phyloP scores from a whole-genome alignment of 2,797 vertebrate genomes.

The Mallotus villosus region DNA sequence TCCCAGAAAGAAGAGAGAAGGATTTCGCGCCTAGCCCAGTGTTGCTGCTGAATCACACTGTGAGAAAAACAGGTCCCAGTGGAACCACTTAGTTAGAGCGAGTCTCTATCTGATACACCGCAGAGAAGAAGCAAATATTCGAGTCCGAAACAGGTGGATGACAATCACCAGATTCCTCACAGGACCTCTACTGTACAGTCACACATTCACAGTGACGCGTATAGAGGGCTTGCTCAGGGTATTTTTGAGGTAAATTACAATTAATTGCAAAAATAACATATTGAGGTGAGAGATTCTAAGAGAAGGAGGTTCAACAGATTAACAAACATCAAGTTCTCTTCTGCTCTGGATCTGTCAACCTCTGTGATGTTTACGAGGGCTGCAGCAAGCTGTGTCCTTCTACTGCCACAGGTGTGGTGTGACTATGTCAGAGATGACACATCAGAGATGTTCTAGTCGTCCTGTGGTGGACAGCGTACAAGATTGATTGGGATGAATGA shows the following conservation, averaged over 20 bases:
- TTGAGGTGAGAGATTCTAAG: too few relatives aligned
- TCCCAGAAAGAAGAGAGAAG: constrained; percentile 10
- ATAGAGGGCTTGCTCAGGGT: too few relatives aligned
- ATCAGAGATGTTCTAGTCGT: too few relatives aligned
- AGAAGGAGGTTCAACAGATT: too few relatives aligned
- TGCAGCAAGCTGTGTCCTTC: too few relatives aligned
- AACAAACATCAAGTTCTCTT: too few relatives aligned
- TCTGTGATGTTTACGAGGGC: too few relatives aligned
- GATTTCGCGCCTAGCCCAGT: constrained; percentile 13
- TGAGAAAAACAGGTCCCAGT: not conserved
- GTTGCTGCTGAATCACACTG: not conserved
- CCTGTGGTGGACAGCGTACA: too few relatives aligned
- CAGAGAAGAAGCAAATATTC: not conserved
- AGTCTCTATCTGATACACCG: not conserved
- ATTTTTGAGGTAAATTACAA: too few relatives aligned
- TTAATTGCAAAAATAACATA: not conserved
- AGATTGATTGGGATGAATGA: not conserved
- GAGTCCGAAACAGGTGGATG: not conserved
- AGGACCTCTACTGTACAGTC: not conserved
- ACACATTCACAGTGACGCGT: not conserved
- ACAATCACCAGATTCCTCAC: not conserved
- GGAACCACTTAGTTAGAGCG: constrained; percentile 30
- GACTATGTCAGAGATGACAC: too few relatives aligned
- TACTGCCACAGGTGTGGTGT: too few relatives aligned
- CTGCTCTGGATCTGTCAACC: too few relatives aligned